Evolutionary conservation across 2,888 invertebrate genomes (phyloP).

Genomic region (Trachelus iudaicus): DNA sequence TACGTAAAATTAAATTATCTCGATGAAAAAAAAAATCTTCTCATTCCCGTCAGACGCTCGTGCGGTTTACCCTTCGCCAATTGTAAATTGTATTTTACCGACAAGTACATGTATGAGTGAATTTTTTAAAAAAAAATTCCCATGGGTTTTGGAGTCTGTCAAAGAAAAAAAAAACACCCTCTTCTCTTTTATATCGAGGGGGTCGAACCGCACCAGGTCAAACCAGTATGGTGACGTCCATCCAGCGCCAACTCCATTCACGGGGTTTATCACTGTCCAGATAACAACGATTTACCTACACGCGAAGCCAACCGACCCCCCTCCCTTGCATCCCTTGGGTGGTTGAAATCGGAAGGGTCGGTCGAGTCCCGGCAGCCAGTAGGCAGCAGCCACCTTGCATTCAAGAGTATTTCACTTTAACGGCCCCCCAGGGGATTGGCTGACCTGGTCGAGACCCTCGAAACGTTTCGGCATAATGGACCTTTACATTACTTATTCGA

Average conservation of each 20-base stretch:
- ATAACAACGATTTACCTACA: slow-evolving; percentile 67
- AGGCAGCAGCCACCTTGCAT: slow-evolving; percentile 62
- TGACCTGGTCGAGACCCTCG: slow-evolving; percentile 61
- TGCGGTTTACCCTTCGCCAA: no score
- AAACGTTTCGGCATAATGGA: slow-evolving; percentile 64
- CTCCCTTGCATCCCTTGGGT: not conserved
- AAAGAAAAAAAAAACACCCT: no score
- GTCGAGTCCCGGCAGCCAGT: slow-evolving; percentile 21
- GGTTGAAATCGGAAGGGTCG: slow-evolving; percentile 3
- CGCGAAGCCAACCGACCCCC: slow-evolving; percentile 23
- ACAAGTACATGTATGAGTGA: no score
- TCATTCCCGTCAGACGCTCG: no score
- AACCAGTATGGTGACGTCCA: slow-evolving; percentile 22
- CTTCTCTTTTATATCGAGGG: no score
- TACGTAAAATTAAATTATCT: slow-evolving; percentile 51
- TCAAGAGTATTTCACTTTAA: slow-evolving; percentile 66
- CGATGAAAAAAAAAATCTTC: not conserved
- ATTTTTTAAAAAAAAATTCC: no score
- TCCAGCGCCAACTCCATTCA: slow-evolving; percentile 60
- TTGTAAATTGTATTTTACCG: no score
- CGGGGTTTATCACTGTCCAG: slow-evolving; percentile 66
- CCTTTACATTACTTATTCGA: slow-evolving; percentile 65
- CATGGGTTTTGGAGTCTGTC: no score
- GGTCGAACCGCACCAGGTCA: no score
- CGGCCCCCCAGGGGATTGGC: slow-evolving; percentile 65